Evolutionary conservation across 1,140 invertebrate genomes (phyloP).

Genomic region (Drosophila kurseongensis): DNA sequence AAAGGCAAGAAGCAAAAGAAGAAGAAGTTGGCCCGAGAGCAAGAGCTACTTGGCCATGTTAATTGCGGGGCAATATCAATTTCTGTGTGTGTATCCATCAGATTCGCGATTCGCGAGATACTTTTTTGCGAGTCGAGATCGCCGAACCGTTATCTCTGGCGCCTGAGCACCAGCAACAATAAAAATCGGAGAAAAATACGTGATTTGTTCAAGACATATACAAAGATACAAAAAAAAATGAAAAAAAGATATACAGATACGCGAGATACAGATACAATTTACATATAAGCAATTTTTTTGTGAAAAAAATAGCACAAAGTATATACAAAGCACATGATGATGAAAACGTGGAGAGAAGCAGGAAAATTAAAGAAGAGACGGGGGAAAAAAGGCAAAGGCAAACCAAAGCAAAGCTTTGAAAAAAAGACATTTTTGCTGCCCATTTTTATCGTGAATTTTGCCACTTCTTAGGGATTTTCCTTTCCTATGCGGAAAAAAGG

Average conservation of each 20-base stretch:
- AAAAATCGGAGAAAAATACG: slow-evolving; percentile 45
- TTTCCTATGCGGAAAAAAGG: slow-evolving; percentile 16
- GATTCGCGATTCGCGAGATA: slow-evolving; percentile 44
- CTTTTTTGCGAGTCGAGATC: slow-evolving; percentile 44
- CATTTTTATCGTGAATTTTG: slow-evolving; percentile 15
- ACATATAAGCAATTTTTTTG: slow-evolving; percentile 45
- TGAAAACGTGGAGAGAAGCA: slow-evolving; percentile 16
- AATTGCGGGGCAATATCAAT: slow-evolving; percentile 60
- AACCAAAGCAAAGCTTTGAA: slow-evolving; percentile 65
- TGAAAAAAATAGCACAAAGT: slow-evolving; percentile 28
- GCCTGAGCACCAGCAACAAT: slow-evolving; percentile 15
- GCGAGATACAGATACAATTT: slow-evolving; percentile 41
- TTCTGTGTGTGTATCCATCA: slow-evolving; percentile 52
- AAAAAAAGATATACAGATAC: slow-evolving; percentile 24
- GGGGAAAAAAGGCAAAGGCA: slow-evolving; percentile 21
- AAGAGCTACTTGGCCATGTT: slow-evolving; percentile 48
- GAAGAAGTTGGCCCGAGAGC: slow-evolving; percentile 15
- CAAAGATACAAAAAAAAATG: slow-evolving; percentile 16
- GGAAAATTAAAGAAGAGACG: slow-evolving; percentile 20
- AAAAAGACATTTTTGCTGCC: slow-evolving; percentile 18
- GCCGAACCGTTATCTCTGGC: slow-evolving; percentile 51
- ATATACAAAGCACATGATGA: slow-evolving; percentile 29
- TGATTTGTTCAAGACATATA: slow-evolving; percentile 59
- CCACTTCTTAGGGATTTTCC: slow-evolving; percentile 1
- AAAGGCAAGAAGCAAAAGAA: not conserved